Evolutionary conservation across 1,140 invertebrate species (phyloP).

Genomic region (Trachymyrmex cornetzi): DNA sequence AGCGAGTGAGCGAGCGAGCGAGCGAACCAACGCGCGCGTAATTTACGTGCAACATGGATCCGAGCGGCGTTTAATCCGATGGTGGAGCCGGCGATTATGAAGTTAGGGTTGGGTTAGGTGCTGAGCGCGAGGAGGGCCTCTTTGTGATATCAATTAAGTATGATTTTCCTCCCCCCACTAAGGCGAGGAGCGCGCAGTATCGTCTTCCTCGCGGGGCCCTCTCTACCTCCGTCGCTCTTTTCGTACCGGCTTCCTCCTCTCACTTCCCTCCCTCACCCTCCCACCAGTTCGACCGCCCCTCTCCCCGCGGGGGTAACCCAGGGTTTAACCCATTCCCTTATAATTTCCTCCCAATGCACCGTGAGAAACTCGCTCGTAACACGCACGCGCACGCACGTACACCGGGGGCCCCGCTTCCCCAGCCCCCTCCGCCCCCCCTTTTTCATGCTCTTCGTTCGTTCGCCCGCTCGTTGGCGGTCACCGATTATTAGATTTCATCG

Average conservation of each 20-base stretch:
- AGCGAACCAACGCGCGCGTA: slow-evolving; percentile 76
- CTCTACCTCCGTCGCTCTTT: neutral
- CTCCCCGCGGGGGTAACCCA: slow-evolving; percentile 78
- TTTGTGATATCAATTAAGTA: slow-evolving; percentile 85
- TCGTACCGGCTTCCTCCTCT: neutral
- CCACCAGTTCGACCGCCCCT: slow-evolving; percentile 33
- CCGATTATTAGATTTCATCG: slow-evolving; percentile 80
- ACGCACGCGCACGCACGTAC: slow-evolving; percentile 80
- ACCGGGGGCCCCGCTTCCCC: neutral
- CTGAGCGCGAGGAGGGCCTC: slow-evolving; percentile 74
- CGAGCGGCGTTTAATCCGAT: slow-evolving; percentile 80
- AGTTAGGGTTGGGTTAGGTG: slow-evolving; percentile 78
- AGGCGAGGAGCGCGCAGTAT: slow-evolving; percentile 23
- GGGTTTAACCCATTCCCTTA: slow-evolving; percentile 85
- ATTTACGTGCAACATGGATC: slow-evolving; percentile 83
- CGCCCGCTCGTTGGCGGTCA: slow-evolving; percentile 51
- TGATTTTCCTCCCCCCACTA: slow-evolving; percentile 77
- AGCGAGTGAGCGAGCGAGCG: slow-evolving; percentile 14
- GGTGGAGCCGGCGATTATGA: slow-evolving; percentile 81
- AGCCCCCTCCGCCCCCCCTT: neutral
- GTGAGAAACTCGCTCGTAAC: slow-evolving; percentile 85
- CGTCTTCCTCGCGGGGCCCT: slow-evolving; percentile 21
- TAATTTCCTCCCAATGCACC: slow-evolving; percentile 86
- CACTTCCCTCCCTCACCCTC: slow-evolving; percentile 49
- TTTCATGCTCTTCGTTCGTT: slow-evolving; percentile 35